phyloP scores from a whole-genome alignment of 2,113 vertebrate species.

The Petromus typicus region DNA sequence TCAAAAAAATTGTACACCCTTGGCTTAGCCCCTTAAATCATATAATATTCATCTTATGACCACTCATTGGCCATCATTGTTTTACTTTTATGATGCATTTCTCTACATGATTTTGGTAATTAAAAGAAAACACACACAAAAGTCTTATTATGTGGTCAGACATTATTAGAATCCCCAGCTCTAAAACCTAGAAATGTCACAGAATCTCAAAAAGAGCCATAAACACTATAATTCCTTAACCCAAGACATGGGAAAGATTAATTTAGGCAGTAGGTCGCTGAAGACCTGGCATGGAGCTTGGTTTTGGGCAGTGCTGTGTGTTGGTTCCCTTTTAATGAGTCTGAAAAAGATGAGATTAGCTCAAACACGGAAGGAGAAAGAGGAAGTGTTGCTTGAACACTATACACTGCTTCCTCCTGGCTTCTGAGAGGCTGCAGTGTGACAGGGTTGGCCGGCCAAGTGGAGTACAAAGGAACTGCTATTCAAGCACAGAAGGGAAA shows the following conservation, averaged over 20 bases:
- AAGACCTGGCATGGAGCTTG: background rate
- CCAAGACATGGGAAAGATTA: no score
- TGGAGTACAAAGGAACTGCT: background rate
- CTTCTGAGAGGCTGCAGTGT: rapidly evolving
- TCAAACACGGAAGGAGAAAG: background rate
- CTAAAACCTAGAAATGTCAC: background rate
- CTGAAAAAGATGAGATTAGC: background rate
- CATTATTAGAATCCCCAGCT: background rate
- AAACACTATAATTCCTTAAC: no score
- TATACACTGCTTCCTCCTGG: background rate
- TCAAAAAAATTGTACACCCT: background rate
- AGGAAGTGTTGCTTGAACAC: background rate
- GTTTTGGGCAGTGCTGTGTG: rapidly evolving
- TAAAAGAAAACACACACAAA: background rate
- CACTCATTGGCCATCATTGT: background rate
- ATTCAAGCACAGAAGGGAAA: background rate
- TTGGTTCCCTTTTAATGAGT: background rate
- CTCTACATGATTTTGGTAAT: background rate
- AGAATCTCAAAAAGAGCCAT: background rate
- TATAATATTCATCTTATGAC: no score
- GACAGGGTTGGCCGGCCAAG: rapidly evolving
- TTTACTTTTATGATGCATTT: background rate
- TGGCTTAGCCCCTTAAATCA: background rate
- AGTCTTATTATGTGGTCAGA: background rate
- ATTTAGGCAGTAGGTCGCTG: background rate